Evolutionary conservation across 2,888 invertebrate genomes (phyloP).

Genomic region (Automeris io): DNA sequence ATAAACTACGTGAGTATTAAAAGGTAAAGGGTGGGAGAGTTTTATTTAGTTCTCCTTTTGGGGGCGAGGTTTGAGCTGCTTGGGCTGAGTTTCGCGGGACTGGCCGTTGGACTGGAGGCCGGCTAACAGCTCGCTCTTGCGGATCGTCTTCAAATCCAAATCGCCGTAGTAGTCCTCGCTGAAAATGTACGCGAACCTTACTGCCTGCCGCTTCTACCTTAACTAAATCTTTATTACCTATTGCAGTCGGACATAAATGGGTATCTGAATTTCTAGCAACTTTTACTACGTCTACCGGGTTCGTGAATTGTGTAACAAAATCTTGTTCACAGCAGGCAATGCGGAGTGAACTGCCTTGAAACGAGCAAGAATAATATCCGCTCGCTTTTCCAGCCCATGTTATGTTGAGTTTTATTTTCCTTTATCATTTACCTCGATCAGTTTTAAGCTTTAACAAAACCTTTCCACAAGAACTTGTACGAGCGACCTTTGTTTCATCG

Average conservation of each 20-base stretch:
- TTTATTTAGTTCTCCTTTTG: constrained; percentile 69
- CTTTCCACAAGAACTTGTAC: constrained; percentile 25
- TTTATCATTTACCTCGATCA: constrained; percentile 23
- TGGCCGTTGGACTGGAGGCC: constrained; percentile 82
- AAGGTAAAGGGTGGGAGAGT: constrained; percentile 46
- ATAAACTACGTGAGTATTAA: constrained; percentile 64
- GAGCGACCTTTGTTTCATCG: constrained; percentile 33
- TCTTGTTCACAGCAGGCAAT: constrained; percentile 47
- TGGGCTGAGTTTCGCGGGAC: constrained; percentile 52
- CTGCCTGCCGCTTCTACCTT: constrained; percentile 58
- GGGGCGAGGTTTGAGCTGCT: constrained; percentile 76
- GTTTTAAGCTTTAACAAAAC: constrained; percentile 34
- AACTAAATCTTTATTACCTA: constrained; percentile 29
- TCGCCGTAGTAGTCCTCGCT: constrained; percentile 98
- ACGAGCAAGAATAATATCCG: constrained; percentile 54
- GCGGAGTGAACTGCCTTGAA: constrained; percentile 68
- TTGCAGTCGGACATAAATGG: constrained; percentile 33
- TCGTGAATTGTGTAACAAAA: constrained; percentile 63
- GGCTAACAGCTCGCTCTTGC: constrained; percentile 93
- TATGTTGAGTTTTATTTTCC: constrained; percentile 50
- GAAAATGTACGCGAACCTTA: constrained; percentile 77
- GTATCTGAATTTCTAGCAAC: constrained; percentile 54
- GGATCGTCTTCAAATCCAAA: constrained; percentile 95
- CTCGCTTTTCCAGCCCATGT: constrained; percentile 54
- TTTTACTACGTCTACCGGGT: constrained; percentile 48